Percentiles rank a stretch among this genome's conserved stretches.
Evolutionary conservation across 2,113 vertebrate genomes (phyloP).

Genomic region (Oriolus oriolus): DNA sequence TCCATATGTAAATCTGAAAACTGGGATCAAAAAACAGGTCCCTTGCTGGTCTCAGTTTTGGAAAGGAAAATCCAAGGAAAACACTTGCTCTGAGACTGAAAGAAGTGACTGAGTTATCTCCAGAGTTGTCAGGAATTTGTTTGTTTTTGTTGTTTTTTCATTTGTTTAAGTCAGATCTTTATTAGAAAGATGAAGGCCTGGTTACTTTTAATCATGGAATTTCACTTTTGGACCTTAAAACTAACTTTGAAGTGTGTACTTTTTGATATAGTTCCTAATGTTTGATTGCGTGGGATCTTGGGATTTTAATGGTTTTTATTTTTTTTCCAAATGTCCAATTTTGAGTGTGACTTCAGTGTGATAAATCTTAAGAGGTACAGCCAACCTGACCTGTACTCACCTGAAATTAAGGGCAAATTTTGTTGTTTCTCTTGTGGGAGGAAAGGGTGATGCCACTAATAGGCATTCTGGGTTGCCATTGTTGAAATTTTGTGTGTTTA

Average conservation of each 20-base stretch:
- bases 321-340: background rate
- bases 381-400: background rate
- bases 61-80: background rate
- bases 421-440: background rate
- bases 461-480: background rate
- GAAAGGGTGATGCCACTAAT: background rate
- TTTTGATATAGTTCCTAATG: background rate
- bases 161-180: background rate
- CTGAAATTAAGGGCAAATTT: background rate
- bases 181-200: background rate
- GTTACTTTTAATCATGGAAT: background rate
- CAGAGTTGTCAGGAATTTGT: background rate
- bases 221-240: background rate
- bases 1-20: background rate
- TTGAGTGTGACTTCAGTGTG: background rate
- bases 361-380: background rate
- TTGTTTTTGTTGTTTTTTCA: background rate
- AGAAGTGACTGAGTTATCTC: background rate
- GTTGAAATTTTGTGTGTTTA: background rate
- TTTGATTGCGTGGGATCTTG: background rate
- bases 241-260: rapidly evolving
- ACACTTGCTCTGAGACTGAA: background rate
- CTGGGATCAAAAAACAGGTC: background rate
- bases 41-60: background rate
- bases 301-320: background rate